phyloP scores from a whole-genome alignment of 2,113 vertebrate genomes.

The Notiomystis cincta region DNA sequence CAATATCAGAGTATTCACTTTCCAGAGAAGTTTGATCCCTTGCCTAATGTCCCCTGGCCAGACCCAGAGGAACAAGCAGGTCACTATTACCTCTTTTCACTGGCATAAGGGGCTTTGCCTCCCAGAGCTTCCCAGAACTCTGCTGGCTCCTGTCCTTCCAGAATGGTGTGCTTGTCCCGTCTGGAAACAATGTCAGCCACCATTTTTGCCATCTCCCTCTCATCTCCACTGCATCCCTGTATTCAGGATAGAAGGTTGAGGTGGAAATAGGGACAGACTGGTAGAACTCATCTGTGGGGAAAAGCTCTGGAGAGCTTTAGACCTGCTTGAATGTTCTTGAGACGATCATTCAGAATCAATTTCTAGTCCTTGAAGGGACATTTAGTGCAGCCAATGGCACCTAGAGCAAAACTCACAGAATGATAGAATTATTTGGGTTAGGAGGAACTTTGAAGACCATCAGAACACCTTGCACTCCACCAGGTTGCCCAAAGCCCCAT shows the following conservation, averaged over 20 bases:
- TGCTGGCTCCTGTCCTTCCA: conserved; percentile 87
- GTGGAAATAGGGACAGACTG: not conserved
- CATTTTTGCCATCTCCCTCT: conserved; percentile 84
- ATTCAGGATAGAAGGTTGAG: not conserved
- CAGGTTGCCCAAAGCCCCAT: not conserved
- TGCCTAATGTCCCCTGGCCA: not conserved
- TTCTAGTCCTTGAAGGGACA: not conserved
- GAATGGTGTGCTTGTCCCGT: conserved; percentile 82
- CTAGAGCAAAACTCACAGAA: not conserved
- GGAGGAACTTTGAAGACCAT: not conserved
- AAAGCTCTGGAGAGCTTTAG: not conserved
- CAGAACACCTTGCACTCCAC: not conserved
- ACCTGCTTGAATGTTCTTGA: not conserved
- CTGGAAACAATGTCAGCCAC: conserved; percentile 81
- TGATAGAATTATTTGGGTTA: not conserved
- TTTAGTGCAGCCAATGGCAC: not conserved
- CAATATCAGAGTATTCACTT: not conserved
- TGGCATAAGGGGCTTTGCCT: conserved; percentile 85
- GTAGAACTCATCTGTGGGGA: not conserved
- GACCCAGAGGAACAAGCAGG: not conserved
- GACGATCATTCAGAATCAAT: not conserved
- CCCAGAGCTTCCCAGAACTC: conserved; percentile 89
- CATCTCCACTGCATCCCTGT: conserved; percentile 89
- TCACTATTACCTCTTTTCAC: conserved; percentile 79
- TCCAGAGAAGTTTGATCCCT: not conserved